Conservation (phyloP, 2,888 invertebrate species). For the Mantis religiosa region DNA sequence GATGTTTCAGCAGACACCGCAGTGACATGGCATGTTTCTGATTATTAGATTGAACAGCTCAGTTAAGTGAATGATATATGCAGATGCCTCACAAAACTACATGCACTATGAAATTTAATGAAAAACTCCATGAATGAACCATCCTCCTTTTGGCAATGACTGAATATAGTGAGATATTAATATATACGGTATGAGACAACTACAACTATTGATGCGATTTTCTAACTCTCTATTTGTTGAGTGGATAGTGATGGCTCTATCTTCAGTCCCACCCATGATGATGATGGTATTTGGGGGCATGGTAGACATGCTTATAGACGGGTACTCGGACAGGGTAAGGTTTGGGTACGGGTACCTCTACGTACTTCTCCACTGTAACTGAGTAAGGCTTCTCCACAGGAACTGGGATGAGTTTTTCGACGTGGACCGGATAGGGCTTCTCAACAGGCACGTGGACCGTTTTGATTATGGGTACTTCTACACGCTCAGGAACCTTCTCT, state of each 20-base stretch:
- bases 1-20: too few species aligned
- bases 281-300: slow-evolving; percentile 13
- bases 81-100: too few species aligned
- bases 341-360: slow-evolving; percentile 30
- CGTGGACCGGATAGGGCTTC: slow-evolving; percentile 31
- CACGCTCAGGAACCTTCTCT: slow-evolving; percentile 23
- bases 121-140: too few species aligned
- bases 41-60: too few species aligned
- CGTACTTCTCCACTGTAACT: slow-evolving; percentile 29
- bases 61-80: too few species aligned
- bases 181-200: background rate
- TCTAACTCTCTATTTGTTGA: background rate
- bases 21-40: too few species aligned
- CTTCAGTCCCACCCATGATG: background rate
- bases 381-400: slow-evolving; percentile 32
- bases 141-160: too few species aligned
- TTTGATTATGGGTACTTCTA: slow-evolving; percentile 30
- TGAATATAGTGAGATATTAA: background rate
- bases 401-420: slow-evolving; percentile 28
- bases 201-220: background rate
- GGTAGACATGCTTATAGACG: slow-evolving; percentile 31
- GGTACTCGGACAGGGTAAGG: slow-evolving; percentile 30
- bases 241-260: background rate
- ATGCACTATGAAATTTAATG: too few species aligned
- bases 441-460: slow-evolving; percentile 31